Base-by-base conservation (phyloP, 2,888 invertebrate genomes). In the Pterostichus niger region DNA sequence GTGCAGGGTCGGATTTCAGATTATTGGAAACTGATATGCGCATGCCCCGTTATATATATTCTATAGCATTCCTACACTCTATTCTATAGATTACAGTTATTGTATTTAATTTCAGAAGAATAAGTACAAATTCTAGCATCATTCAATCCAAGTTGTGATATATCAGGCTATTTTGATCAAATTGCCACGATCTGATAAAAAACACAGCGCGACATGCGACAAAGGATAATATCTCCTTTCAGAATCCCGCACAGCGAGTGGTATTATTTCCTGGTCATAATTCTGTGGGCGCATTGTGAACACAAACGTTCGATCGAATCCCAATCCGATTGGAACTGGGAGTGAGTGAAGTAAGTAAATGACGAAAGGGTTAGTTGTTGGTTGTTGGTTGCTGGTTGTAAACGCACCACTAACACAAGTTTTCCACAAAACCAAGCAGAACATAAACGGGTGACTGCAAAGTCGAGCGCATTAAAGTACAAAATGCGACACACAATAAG, bases 141-240 rank as follows among this genome's bases (percentile, higher is more conserved):
- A 85, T 83, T 85, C 84, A 84, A 84, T 81, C 83, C 84, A 84
- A 84, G 84, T 85, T 84, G 84, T 85, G 84, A 85, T 85, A 85
- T 85, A 85, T 85, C 85, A 85, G 83, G 83, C 84, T 84, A 85
- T 84, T 84, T 84, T 84, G 83, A 82, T 82, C 84, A 85, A 84
- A 84, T 84, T 85, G 84, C 81, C 35, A 56, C 77, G 35, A 40
- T 77, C 56, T 59, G 77, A 77, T 77, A 59, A 77, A 77, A 71
- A 71, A 71, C 40, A 71, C 46, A 56, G 54, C 40, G 54, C 24
- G 15, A 46, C 49, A n/a, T 13, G 59, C 77, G 44, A 77, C 59
- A 77, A 77, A 35, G 40, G 77, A 77, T 59, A 54, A 24, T 56
- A 76, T 76, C 76, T 56, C 59, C 10, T 33, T 9, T 24, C n/a